Evolutionary conservation across 2,888 invertebrate species (phyloP), one percentile per base, ranked within the genome.

Genomic region (Torymus auratus): DNA sequence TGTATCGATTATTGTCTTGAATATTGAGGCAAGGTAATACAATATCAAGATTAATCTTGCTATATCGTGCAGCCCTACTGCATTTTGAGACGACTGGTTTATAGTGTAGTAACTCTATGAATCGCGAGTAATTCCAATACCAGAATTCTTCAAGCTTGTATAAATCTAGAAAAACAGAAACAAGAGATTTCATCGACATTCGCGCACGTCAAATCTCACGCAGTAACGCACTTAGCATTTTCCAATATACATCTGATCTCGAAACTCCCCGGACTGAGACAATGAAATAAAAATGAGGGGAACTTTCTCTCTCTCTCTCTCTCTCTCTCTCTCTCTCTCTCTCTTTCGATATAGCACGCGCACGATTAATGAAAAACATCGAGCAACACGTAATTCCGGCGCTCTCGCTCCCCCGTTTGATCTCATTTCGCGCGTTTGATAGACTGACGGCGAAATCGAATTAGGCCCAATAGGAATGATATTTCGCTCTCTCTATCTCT

Each of bases 401-500:
- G 65, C 86, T 68, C 60, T 68, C 60, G 52, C 13, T 86, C n/a
- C 50, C 87, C 61, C 58, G 67, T 77, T 73, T 67, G 84, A 83
- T 85, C 85, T 85, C 83, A 85, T 85, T 80, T 77, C 83, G 75
- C 68, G 41, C 77, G 83, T 84, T 80, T 85, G 81, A 83, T 78
- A 76, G 81, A 83, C 83, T 71, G 83, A 65, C 64, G 85, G 73
- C 73, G 82, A 86, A 84, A 84, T 84, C 82, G 85, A 83, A 84
- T 86, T 81, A 79, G 82, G 77, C 77, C 71, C 83, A 82, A 78
- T 81, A 72, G 82, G 78, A 83, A 83, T 81, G 83, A 83, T 83
- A 81, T 77, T 82, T 78, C 85, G 41, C 83, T 82, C 83, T 75
- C 80, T 81, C 81, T 80, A 81, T 83, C 65, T 76, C 67, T 41